Conservation (phyloP, 2,113 vertebrate species). For the rabbit (Oryctolagus cuniculus) region mOryCun1.1 NC_091432.1:230942501-230943000, state of each 20-base stretch:
- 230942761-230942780: background rate
- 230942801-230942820: background rate
- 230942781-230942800: background rate
- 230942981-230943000: no score
- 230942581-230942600: background rate
- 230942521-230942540: background rate
- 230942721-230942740: background rate
- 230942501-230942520: background rate
- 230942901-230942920: background rate
- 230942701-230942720: background rate
- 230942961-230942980: no score
- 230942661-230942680: background rate
- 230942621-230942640: background rate
- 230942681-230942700: background rate
- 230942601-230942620: background rate
- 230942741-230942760: background rate
- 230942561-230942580: background rate
- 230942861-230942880: background rate
- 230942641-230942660: background rate
- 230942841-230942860: background rate
- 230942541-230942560: background rate
- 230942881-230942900: slow-evolving; percentile 19
- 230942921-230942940: background rate
- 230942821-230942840: background rate
- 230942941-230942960: background rate